phyloP scores from a whole-genome alignment of 1,140 invertebrate species.

The Vanessa tameamea region DNA sequence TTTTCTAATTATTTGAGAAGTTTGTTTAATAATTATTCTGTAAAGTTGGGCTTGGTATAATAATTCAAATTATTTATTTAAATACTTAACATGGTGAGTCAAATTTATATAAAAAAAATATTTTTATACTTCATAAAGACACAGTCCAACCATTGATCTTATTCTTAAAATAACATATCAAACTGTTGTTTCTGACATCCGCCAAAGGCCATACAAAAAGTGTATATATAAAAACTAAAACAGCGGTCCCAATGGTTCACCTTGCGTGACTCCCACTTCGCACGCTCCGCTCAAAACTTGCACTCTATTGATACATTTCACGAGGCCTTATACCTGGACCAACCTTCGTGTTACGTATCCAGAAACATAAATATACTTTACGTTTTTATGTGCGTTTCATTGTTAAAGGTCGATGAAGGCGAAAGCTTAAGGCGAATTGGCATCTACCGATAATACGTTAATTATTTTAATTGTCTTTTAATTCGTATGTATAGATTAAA shows the following conservation, averaged over 20 bases:
- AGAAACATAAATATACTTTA: conserved; percentile 35
- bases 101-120: background rate
- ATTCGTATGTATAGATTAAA: background rate
- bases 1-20: too few species aligned
- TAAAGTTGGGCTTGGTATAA: too few species aligned
- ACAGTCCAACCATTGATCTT: background rate
- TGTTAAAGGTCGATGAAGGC: conserved; percentile 50
- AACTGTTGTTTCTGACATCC: conserved; percentile 35
- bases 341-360: conserved; percentile 50
- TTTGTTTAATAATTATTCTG: too few species aligned
- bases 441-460: conserved; percentile 13
- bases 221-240: conserved; percentile 58
- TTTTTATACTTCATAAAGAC: too few species aligned
- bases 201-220: conserved; percentile 29
- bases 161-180: conserved; percentile 4
- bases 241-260: conserved; percentile 55
- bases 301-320: conserved; percentile 76
- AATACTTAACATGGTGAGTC: too few species aligned
- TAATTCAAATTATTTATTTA: too few species aligned
- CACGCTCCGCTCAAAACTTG: conserved; percentile 74
- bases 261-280: conserved; percentile 72
- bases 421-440: conserved; percentile 44
- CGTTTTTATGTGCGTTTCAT: conserved; percentile 44
- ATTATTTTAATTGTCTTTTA: too few species aligned
- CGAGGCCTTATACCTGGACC: conserved; percentile 69